phyloP scores from a whole-genome alignment of 1,140 invertebrate species.

The Thaumetopoea pityocampa region DNA sequence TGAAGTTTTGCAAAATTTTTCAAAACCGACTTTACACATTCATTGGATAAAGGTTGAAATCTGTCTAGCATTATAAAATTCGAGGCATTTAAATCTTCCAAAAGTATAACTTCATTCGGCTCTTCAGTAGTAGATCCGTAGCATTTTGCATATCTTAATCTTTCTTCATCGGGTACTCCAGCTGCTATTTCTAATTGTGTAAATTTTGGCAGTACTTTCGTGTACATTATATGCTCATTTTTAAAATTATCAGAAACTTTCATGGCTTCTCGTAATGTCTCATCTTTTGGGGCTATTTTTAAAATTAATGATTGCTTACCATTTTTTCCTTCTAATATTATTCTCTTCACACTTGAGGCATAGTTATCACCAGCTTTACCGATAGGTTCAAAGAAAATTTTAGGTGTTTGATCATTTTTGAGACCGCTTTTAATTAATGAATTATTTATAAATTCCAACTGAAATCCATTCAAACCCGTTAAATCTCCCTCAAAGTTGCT shows the following conservation, averaged over 20 bases:
- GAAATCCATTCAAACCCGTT: slow-evolving; percentile 9
- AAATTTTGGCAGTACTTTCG: not conserved
- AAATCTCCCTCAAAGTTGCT: slow-evolving; percentile 22
- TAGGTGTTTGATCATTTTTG: too few species aligned
- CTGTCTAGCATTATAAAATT: not conserved
- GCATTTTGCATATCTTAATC: not conserved
- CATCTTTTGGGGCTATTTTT: slow-evolving; percentile 7
- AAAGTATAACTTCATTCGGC: too few species aligned
- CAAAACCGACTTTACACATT: not conserved
- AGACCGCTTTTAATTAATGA: too few species aligned
- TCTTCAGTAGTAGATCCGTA: not conserved
- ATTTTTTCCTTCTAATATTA: slow-evolving; percentile 17
- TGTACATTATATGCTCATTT: slow-evolving; percentile 13
- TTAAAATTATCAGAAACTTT: not conserved
- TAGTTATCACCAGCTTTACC: slow-evolving; percentile 29
- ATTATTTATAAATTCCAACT: slow-evolving; percentile 18
- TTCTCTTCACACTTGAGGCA: slow-evolving; percentile 22
- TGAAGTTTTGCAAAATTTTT: not conserved
- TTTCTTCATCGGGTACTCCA: slow-evolving; percentile 3
- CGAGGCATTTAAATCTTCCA: not conserved
- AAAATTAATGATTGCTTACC: slow-evolving; percentile 18
- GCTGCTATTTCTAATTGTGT: slow-evolving; percentile 3
- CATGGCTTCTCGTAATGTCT: not conserved
- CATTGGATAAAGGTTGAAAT: not conserved
- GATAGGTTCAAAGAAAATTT: slow-evolving; percentile 16